Evolutionary conservation across 2,888 invertebrate species (phyloP).

Genomic region (Mechanitis mazaeus): DNA sequence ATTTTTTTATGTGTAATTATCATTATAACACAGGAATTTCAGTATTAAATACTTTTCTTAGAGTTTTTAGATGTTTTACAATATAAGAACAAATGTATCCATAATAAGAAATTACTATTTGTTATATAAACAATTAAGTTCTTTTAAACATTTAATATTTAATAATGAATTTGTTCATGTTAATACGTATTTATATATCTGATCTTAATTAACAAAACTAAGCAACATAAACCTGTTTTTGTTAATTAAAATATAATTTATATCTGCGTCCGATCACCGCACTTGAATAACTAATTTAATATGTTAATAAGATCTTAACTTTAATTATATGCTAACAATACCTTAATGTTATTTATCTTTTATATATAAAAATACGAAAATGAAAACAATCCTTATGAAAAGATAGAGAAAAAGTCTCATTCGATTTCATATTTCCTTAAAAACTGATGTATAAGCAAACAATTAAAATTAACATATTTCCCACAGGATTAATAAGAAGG

Average conservation of each 20-base stretch:
- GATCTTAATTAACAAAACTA: constrained; percentile 29
- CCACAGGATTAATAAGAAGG: constrained; percentile 12
- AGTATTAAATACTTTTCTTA: too few species aligned
- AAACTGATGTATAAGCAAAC: neutral
- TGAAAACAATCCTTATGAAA: too few species aligned
- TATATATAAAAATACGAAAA: neutral
- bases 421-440: too few species aligned
- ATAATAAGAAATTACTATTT: too few species aligned
- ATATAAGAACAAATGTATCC: too few species aligned
- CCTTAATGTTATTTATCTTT: neutral
- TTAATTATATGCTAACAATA: constrained; percentile 21
- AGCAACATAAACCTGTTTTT: constrained; percentile 25
- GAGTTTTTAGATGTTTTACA: too few species aligned
- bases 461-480: constrained; percentile 6
- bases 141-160: too few species aligned
- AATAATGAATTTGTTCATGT: too few species aligned
- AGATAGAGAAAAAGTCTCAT: too few species aligned
- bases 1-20: too few species aligned
- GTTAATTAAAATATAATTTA: constrained; percentile 30
- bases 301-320: constrained; percentile 27
- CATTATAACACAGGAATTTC: too few species aligned
- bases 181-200: constrained; percentile 11
- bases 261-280: constrained; percentile 25
- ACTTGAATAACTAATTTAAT: constrained; percentile 29
- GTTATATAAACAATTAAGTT: too few species aligned